Evolutionary conservation across 2,888 invertebrate genomes (phyloP), one percentile per base, ranked within the genome.

Genomic region (Chrysotoxum bicinctum): DNA sequence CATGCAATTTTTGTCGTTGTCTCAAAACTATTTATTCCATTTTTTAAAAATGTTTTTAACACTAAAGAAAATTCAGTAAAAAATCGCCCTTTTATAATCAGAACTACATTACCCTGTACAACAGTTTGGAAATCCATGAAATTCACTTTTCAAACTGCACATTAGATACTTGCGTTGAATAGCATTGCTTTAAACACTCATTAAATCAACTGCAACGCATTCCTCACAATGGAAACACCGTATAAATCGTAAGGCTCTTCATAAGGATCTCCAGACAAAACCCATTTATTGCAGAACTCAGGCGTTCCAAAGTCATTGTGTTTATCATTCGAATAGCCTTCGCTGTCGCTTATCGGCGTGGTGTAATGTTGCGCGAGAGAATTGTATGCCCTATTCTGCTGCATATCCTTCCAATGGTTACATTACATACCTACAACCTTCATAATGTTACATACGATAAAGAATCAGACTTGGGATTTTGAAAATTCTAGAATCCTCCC

Each of bases 281-380:
- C 54, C 30, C 54, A 50, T 85, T 80, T 76, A 80, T 76, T 66
- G 43, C 52, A 23, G 23, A 60, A 40, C 23, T 45, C 19, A 5
- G 12, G 16, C 7, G 40, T 43, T 54, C 66, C 40, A 50, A 50
- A 68, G 21, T 80, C 76, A 43, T 43, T 85, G 62, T 70, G 62
- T 80, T 80, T 85, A 80, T 85, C 84, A 85, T 76, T 70, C 32
- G 80, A 80, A 80, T 80, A 54, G 78, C 52, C 32, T 60, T 32
- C 60, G 23, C 37, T 45, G 40, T 45, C 37, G 70, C 58, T 80
- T 73, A 80, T 85, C 80, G 56, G 77, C 60, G n/a, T 37, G 43
- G 60, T 68, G 54, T 76, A 73, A 85, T 80, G 70, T 80, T 52
- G 66, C 79, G 70, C 69, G 68, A 10, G 69, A 62, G 69, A 83